Base-by-base conservation (phyloP, 2,797 vertebrate genomes). In the Hypotaenidia philippensis region DNA sequence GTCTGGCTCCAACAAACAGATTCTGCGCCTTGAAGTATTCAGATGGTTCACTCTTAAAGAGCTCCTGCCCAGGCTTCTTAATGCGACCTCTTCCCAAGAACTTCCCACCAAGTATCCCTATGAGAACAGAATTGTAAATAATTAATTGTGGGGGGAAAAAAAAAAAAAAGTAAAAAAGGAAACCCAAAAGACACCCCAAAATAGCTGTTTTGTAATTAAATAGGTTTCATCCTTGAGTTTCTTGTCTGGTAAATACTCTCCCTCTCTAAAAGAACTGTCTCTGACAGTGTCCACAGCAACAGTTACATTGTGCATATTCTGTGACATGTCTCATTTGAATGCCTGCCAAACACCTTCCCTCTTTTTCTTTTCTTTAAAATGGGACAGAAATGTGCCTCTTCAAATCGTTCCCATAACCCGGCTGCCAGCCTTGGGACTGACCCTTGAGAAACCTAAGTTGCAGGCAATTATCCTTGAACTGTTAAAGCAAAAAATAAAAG, bases 31-130 rank as follows among this genome's bases (percentile, higher is more conserved):
- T 96, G 82, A 99, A 98, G 94, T 98, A 99, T 92, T 99, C 96
- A 0, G 98, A 98, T 64, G 94, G 94, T 94, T 99, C 97, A 57
- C 98, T 99, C 97, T 99, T 99, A 93, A 98, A 99, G 83, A 98
- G 81, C 88, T 99, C 97, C 96, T 99, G 99, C 69, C 98, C 98
- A 45, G 98, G 99, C 95, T 98, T 99, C 98, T 98, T 99, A 63
- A 99, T 97, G 50, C 97, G 97, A 66, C 92, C 38, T 92, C 99
- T 99, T 97, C 98, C 98, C 96, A 99, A 97, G 97, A 99, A 99
- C 96, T 97, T 99, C 23, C 99, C 99, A 57, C 98, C 98, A 13
- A 96, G 29, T 92, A 99, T 64, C 44, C 99, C 99, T 99, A 72
- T 10, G 38, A 82, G 55, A 91, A 85, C 9, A 90, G 22, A 96